Evolutionary conservation across 1,140 invertebrate species (phyloP).

Genomic region (Diabrotica virgifera): DNA sequence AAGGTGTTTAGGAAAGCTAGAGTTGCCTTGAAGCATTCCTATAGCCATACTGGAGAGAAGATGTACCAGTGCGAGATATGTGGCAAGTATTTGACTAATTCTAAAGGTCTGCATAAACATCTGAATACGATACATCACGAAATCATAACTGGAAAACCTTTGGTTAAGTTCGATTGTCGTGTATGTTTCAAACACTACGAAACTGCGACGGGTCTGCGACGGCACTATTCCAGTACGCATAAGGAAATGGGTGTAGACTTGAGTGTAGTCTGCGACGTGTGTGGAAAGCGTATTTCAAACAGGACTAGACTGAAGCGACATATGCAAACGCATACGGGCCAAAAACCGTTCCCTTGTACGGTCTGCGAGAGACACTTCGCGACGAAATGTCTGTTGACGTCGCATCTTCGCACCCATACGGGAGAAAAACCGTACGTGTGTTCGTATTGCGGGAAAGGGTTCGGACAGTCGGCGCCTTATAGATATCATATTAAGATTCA

Average conservation of each 20-base stretch:
- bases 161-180: too few species aligned
- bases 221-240: too few species aligned
- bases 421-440: too few species aligned
- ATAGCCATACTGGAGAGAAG: too few species aligned
- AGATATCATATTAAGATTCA: too few species aligned
- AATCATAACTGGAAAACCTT: constrained; percentile 28
- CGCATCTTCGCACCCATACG: too few species aligned
- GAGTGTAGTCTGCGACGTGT: constrained; percentile 57
- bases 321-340: constrained; percentile 60
- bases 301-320: constrained; percentile 68
- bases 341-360: constrained; percentile 51
- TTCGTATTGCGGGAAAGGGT: too few species aligned
- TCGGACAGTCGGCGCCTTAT: too few species aligned
- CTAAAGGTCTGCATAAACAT: constrained; percentile 32
- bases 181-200: too few species aligned
- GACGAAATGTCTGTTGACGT: constrained; percentile 52
- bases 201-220: too few species aligned
- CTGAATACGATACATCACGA: constrained; percentile 31
- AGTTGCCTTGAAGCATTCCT: too few species aligned
- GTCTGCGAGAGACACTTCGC: constrained; percentile 53
- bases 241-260: constrained; percentile 17
- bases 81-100: constrained; percentile 52
- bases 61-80: constrained; percentile 68
- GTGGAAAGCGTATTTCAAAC: constrained; percentile 71
- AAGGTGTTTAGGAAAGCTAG: too few species aligned